phyloP scores from a whole-genome alignment of 2,113 vertebrate species.

The Chionis minor region DNA sequence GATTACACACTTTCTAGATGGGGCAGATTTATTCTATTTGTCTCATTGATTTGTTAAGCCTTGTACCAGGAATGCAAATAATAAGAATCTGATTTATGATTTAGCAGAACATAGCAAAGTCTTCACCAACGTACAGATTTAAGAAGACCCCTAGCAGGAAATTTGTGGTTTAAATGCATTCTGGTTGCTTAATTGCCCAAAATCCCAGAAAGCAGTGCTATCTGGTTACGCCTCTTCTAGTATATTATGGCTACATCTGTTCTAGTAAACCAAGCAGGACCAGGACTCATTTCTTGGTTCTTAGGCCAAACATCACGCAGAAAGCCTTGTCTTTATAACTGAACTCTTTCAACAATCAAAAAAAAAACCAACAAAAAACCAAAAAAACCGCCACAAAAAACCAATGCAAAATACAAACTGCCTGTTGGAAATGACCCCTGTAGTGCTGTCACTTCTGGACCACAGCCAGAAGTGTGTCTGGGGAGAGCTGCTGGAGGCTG shows the following conservation, averaged over 20 bases:
- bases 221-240: not conserved
- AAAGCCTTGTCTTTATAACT: not conserved
- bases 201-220: not conserved
- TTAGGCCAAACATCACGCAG: not conserved
- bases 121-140: not conserved
- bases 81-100: not conserved
- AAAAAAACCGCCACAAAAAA: not conserved
- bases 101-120: rapidly evolving
- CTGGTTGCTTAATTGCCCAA: not conserved
- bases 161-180: not conserved
- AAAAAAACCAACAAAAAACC: too few species aligned
- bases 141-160: not conserved
- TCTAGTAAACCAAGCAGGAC: not conserved
- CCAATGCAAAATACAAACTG: not conserved
- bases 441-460: not conserved
- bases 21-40: not conserved
- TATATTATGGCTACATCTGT: not conserved
- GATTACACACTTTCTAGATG: not conserved
- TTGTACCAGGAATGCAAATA: not conserved
- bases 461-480: rapidly evolving
- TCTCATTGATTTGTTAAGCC: not conserved
- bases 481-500: not conserved
- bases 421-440: not conserved
- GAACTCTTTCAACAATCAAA: not conserved
- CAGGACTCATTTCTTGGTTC: not conserved